Evolutionary conservation across 2,113 vertebrate genomes (phyloP).

Genomic region (Gallinago undulata): DNA sequence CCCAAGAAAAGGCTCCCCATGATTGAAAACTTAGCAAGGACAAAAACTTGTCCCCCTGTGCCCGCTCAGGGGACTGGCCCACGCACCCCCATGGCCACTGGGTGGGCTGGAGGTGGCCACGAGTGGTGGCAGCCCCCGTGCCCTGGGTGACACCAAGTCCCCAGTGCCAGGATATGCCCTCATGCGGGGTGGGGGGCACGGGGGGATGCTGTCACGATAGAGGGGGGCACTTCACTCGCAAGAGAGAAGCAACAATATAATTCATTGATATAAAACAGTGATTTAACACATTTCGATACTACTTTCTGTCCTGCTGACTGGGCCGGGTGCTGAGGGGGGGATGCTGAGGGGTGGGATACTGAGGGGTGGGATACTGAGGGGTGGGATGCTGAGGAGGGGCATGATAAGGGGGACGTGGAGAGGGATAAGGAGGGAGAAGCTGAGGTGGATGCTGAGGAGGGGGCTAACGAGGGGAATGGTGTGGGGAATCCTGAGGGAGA

Average conservation of each 20-base stretch:
- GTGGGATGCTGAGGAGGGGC: no score
- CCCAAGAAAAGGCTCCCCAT: background rate
- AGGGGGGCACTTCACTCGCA: background rate
- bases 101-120: background rate
- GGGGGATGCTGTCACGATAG: background rate
- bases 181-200: background rate
- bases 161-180: background rate
- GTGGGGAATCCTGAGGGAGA: no score
- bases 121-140: background rate
- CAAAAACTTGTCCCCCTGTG: background rate
- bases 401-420: no score
- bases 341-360: no score
- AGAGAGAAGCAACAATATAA: background rate
- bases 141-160: fast-evolving
- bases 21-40: background rate
- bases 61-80: background rate
- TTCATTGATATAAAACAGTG: background rate
- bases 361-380: no score
- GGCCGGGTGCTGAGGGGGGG: background rate
- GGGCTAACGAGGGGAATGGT: no score
- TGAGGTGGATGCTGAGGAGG: no score
- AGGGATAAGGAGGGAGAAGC: no score
- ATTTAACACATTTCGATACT: background rate
- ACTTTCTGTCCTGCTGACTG: background rate
- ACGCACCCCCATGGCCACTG: background rate